Percentiles rank a stretch among this genome's conserved stretches.
phyloP scores from a whole-genome alignment of 2,797 vertebrate species.

The Iguana delicatissima region DNA sequence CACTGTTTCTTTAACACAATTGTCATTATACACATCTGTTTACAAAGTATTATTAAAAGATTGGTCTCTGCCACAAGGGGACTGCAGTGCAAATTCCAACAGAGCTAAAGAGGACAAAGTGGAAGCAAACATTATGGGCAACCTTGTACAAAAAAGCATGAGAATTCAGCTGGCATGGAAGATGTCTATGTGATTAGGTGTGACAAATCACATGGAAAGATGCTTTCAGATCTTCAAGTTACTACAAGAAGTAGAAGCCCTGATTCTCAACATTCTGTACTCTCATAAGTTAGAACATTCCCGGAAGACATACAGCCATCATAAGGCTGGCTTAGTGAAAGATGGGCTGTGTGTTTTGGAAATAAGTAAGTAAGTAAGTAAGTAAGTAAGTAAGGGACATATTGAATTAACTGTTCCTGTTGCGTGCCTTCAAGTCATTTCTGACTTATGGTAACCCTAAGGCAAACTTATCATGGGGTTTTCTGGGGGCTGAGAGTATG shows the following conservation, averaged over 20 bases:
- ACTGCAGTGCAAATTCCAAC: background rate
- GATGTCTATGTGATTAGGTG: background rate
- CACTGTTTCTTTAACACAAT: background rate
- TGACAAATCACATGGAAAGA: background rate
- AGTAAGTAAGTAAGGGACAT: background rate
- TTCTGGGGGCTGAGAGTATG: too few species aligned
- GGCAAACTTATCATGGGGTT: too few species aligned
- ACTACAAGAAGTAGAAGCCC: background rate
- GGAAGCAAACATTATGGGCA: background rate
- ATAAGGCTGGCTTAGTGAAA: background rate
- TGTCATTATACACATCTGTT: background rate
- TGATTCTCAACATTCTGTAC: background rate
- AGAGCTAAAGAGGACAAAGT: background rate
- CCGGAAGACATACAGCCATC: background rate
- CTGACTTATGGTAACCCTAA: too few species aligned
- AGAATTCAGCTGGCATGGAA: background rate
- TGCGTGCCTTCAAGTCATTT: too few species aligned
- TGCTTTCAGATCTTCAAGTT: background rate
- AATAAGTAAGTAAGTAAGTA: background rate
- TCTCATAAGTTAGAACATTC: background rate
- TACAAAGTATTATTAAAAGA: background rate
- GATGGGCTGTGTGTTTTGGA: background rate
- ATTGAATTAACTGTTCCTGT: too few species aligned
- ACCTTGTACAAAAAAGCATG: background rate
- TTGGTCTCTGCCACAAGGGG: background rate